phyloP scores from a whole-genome alignment of 2,113 vertebrate genomes.

The Melanocharis versteri region DNA sequence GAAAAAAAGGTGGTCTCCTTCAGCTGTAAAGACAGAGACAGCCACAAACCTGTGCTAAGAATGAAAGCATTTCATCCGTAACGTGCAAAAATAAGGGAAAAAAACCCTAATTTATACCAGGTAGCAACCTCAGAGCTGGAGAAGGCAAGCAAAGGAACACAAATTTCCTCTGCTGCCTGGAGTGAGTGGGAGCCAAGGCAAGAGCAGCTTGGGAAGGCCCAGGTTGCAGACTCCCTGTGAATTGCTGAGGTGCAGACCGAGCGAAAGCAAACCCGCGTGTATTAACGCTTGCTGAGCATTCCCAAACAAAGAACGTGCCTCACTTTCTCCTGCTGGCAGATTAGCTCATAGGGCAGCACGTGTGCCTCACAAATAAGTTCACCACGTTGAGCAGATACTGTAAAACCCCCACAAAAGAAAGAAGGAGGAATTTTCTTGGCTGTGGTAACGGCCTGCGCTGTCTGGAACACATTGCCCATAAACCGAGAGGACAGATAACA shows the following conservation, averaged over 20 bases:
- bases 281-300: not conserved
- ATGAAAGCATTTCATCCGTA: not conserved
- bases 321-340: not conserved
- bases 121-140: not conserved
- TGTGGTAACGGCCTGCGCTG: not conserved
- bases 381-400: not conserved
- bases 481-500: not conserved
- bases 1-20: not conserved
- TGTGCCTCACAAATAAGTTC: not conserved
- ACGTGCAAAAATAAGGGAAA: not conserved
- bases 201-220: not conserved
- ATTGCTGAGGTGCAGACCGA: not conserved
- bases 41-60: not conserved
- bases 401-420: not conserved
- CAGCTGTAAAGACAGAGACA: not conserved
- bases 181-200: not conserved
- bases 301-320: not conserved
- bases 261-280: fast-evolving
- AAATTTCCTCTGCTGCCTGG: not conserved
- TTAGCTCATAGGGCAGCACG: not conserved
- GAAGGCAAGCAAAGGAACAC: not conserved
- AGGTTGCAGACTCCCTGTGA: not conserved
- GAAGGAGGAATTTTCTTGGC: not conserved
- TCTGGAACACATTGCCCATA: not conserved
- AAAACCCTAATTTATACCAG: not conserved